phyloP scores from a whole-genome alignment of 2,888 invertebrate genomes.

The Amiota communis region DNA sequence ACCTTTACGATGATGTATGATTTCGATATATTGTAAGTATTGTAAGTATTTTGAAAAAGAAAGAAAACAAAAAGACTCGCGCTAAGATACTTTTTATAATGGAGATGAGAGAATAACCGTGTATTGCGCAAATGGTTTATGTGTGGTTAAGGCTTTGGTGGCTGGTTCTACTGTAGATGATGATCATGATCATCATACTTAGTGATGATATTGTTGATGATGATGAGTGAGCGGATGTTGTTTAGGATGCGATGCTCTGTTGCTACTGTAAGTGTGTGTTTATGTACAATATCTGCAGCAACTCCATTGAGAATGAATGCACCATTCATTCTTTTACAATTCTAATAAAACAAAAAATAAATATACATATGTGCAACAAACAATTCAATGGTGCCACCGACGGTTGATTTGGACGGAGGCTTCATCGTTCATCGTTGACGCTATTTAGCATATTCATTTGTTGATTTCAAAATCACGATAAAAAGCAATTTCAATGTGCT shows the following conservation, averaged over 20 bases:
- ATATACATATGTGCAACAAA: too few species aligned
- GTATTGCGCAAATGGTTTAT: slow-evolving; percentile 48
- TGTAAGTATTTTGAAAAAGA: too few species aligned
- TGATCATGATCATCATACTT: slow-evolving; percentile 36
- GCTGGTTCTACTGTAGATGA: slow-evolving; percentile 40
- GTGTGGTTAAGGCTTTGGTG: slow-evolving; percentile 21
- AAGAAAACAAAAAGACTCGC: too few species aligned
- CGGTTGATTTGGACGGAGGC: too few species aligned
- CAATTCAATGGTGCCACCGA: too few species aligned
- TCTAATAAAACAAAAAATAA: too few species aligned
- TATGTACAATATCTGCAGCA: too few species aligned
- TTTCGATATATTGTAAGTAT: slow-evolving; percentile 31
- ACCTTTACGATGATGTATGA: slow-evolving; percentile 61
- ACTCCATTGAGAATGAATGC: too few species aligned
- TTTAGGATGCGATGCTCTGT: slow-evolving; percentile 14
- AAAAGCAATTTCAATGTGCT: slow-evolving; percentile 49
- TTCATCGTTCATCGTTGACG: slow-evolving; percentile 5
- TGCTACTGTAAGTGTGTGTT: not conserved
- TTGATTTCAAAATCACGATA: slow-evolving; percentile 54
- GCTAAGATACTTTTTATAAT: too few species aligned
- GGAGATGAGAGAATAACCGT: not conserved
- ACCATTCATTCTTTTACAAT: too few species aligned
- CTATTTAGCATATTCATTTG: slow-evolving; percentile 60
- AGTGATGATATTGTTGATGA: slow-evolving; percentile 30
- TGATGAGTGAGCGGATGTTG: slow-evolving; percentile 49